phyloP scores from a whole-genome alignment of 1,140 invertebrate species.

The Heliconius melpomene region DNA sequence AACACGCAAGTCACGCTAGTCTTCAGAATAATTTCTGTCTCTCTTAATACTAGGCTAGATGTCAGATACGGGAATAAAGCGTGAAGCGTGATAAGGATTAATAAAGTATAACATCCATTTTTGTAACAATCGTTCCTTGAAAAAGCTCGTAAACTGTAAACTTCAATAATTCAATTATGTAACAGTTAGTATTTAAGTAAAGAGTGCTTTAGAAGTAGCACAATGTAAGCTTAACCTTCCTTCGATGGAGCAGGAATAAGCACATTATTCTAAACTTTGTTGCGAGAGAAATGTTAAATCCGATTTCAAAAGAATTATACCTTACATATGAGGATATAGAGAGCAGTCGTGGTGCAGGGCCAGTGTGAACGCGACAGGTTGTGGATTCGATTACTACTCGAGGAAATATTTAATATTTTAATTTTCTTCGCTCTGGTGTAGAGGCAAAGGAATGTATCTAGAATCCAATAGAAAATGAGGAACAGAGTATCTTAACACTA shows the following conservation, averaged over 20 bases:
- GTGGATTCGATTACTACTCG: no score
- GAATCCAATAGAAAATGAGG: no score
- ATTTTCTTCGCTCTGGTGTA: no score
- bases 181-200: neutral
- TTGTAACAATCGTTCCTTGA: neutral
- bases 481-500: no score
- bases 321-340: neutral
- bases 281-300: conserved; percentile 14
- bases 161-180: neutral
- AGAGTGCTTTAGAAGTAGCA: neutral
- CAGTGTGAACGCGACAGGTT: neutral
- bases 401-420: no score
- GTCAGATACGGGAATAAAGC: no score
- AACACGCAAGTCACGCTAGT: no score
- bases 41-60: no score
- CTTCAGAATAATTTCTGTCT: no score
- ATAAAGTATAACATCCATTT: neutral
- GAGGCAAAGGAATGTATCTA: no score
- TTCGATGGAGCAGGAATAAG: neutral
- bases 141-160: neutral
- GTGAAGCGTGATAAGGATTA: no score
- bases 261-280: conserved; percentile 16
- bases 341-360: no score
- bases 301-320: neutral
- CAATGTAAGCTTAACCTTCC: neutral